phyloP scores from a whole-genome alignment of 2,113 vertebrate species.

The Mormyrus iriodes region DNA sequence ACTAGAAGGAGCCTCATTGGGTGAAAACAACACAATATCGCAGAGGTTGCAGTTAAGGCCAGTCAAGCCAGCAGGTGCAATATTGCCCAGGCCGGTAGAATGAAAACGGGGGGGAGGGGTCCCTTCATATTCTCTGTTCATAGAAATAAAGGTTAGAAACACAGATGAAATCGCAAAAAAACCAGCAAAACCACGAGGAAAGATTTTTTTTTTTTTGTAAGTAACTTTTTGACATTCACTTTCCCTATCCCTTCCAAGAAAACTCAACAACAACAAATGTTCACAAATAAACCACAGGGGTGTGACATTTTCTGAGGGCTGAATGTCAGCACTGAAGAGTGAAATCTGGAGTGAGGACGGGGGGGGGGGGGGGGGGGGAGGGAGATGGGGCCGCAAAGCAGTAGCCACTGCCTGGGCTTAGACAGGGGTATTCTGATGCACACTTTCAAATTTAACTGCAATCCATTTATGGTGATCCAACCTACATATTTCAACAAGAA shows the following conservation, averaged over 20 bases:
- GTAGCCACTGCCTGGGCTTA: not conserved
- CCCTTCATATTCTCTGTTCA: not conserved
- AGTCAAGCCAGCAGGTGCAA: conserved; percentile 4
- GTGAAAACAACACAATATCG: conserved; percentile 16
- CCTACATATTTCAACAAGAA: not conserved
- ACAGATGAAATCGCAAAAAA: not conserved
- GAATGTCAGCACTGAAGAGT: not conserved
- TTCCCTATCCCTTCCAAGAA: not conserved
- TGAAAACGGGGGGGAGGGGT: conserved; percentile 1
- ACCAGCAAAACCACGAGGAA: not conserved
- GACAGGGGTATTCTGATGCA: no score
- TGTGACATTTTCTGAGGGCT: not conserved
- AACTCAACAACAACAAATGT: not conserved
- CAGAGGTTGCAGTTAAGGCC: not conserved
- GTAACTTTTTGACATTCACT: not conserved
- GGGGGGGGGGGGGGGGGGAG: not conserved
- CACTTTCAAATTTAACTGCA: no score
- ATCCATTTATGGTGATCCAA: not conserved
- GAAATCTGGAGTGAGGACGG: not conserved
- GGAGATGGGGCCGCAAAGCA: conserved; percentile 41
- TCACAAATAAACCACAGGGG: not conserved
- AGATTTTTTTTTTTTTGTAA: not conserved
- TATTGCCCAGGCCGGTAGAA: not conserved
- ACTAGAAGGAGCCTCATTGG: not conserved
- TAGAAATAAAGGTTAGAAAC: not conserved